Evolutionary conservation across 2,113 vertebrate species (phyloP).

Genomic region (Poecile atricapillus): DNA sequence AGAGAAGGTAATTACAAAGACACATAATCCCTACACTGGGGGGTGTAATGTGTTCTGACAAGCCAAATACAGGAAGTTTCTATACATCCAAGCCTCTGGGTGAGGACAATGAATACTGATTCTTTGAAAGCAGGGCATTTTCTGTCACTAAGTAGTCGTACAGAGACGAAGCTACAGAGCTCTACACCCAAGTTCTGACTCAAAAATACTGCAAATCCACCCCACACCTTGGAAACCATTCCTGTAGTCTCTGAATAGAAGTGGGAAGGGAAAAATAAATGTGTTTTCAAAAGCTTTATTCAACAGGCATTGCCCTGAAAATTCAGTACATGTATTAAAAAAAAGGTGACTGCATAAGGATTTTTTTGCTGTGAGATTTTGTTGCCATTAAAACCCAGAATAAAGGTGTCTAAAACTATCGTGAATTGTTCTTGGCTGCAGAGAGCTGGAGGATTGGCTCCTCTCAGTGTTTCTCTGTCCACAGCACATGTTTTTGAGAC

Average conservation of each 20-base stretch:
- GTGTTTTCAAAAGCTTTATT: not conserved
- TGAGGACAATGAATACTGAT: not conserved
- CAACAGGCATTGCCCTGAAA: not conserved
- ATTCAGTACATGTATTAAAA: not conserved
- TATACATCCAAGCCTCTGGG: not conserved
- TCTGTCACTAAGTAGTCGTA: accelerated
- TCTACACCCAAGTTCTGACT: not conserved
- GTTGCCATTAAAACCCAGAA: not conserved
- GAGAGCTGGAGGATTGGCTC: not conserved
- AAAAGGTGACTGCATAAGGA: not conserved
- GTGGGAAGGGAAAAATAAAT: not conserved
- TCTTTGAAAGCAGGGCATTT: not conserved
- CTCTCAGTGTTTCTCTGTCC: not conserved
- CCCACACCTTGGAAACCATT: accelerated
- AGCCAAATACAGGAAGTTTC: not conserved
- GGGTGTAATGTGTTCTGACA: not conserved
- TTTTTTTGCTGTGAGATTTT: not conserved
- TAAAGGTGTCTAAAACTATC: not conserved
- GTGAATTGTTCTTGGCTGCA: not conserved
- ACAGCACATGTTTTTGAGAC: not conserved
- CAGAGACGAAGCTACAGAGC: not conserved
- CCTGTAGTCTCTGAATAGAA: not conserved
- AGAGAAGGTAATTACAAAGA: not conserved
- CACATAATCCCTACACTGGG: not conserved
- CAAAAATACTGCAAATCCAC: not conserved